phyloP scores from a whole-genome alignment of 2,888 invertebrate species.

The Ophonus ardosiacus region DNA sequence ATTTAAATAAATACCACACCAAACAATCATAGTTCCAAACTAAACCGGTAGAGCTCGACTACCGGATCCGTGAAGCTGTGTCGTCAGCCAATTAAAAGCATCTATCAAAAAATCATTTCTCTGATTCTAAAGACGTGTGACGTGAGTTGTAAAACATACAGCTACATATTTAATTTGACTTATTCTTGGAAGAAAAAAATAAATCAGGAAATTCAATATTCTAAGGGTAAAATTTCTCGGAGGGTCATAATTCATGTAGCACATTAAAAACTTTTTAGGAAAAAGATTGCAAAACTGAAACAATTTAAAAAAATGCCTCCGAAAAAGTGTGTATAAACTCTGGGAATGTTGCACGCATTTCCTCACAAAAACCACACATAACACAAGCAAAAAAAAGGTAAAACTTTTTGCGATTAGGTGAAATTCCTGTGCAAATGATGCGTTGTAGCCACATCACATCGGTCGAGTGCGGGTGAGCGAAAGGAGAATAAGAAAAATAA shows the following conservation, averaged over 20 bases:
- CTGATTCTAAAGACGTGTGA: too few species aligned
- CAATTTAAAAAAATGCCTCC: neutral
- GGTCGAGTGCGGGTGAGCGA: neutral
- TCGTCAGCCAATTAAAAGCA: too few species aligned
- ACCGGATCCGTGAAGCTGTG: too few species aligned
- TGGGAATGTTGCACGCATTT: conserved; percentile 15
- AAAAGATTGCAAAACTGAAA: conserved; percentile 5
- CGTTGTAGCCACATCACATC: conserved; percentile 6
- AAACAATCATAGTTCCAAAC: too few species aligned
- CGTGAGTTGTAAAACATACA: too few species aligned
- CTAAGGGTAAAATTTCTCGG: neutral
- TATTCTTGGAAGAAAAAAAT: too few species aligned
- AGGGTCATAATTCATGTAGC: conserved; percentile 9
- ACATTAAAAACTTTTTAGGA: neutral
- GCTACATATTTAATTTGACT: too few species aligned
- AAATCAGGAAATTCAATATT: too few species aligned
- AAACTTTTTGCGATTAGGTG: conserved; percentile 52
- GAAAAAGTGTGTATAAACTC: neutral
- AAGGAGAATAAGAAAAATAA: conserved; percentile 4
- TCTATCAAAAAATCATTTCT: too few species aligned
- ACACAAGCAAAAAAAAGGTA: conserved; percentile 37
- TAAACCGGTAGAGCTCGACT: too few species aligned
- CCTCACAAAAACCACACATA: conserved; percentile 39
- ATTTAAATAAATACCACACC: too few species aligned
- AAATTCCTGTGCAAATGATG: conserved; percentile 45